Evolutionary conservation across 1,140 invertebrate species (phyloP), one percentile per base, ranked within the genome.

Genomic region (Pseudomyrmex pallidus): DNA sequence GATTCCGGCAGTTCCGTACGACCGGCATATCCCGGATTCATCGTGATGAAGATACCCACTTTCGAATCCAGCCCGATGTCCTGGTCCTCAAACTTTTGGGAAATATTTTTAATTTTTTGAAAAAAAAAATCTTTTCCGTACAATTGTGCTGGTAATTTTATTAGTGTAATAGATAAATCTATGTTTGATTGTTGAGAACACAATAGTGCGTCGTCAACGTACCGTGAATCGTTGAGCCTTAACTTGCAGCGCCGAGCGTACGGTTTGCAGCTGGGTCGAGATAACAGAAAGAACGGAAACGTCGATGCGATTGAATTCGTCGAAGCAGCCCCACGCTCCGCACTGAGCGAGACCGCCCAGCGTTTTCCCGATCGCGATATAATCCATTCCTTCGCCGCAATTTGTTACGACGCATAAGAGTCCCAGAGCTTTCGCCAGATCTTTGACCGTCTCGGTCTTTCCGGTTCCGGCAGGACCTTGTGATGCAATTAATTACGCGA

Each of bases 301-400:
- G 80, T 98, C 97, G 83, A 99, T 98, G 35, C 97, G 95, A 93
- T 99, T 98, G 92, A 99, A 98, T 92, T 98, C 98, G 85, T 99
- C 98, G 91, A 98, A 99, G 91, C 98, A 97, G 1, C 97, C 97
- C 97, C 97, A 98, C 10, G 98, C 98, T 0, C 97, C 97, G 92
- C 96, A 97, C 76, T 96, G 96, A 4, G 94, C 95, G 44, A 96
- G 83, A 10, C 98, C 98, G 0, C 96, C 96, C 15, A 98, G 94
- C 82, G 97, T 98, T 89, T 97, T 98, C 0, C 97, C 97, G 50
- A 99, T 97, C 0, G 97, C 97, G 54, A 96, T 94, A 90, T 96
- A 98, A 93, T 99, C 98, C 97, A 98, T 98, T 15, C 97, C 97
- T 94, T 98, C 98, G 0, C 97, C 97, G 92, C 98, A 99, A 93